Evolutionary conservation across 2,113 vertebrate genomes (phyloP).

Genomic region (Brachyistius frenatus): DNA sequence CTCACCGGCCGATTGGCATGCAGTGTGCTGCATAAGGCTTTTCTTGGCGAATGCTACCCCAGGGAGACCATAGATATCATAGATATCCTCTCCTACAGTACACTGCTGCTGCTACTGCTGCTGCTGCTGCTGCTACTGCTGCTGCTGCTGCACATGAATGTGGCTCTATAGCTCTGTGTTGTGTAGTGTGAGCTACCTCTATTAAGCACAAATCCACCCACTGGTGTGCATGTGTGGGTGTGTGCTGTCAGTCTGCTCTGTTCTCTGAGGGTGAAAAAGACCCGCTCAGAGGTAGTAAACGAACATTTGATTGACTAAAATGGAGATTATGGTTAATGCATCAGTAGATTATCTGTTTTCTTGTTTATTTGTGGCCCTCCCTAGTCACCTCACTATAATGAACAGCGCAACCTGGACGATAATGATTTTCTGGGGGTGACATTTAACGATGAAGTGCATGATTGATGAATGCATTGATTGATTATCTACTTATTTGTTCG

Average conservation of each 20-base stretch:
- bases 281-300: conserved; percentile 66
- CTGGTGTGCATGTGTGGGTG: conserved; percentile 67
- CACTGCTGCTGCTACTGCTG: conserved; percentile 43
- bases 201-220: conserved; percentile 76
- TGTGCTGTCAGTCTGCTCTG: conserved; percentile 70
- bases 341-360: conserved; percentile 62
- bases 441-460: conserved; percentile 74
- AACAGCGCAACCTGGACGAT: conserved; percentile 47
- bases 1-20: conserved; percentile 63
- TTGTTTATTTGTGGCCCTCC: conserved; percentile 58
- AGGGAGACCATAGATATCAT: conserved; percentile 76
- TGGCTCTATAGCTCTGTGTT: conserved; percentile 68
- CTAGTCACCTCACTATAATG: conserved; percentile 43
- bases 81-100: conserved; percentile 67
- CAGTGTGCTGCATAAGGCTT: conserved; percentile 71
- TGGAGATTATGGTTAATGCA: conserved; percentile 62
- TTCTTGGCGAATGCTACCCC: conserved; percentile 71
- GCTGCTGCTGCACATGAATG: conserved; percentile 53
- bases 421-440: conserved; percentile 68
- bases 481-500: conserved; percentile 77
- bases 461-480: conserved; percentile 77
- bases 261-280: conserved; percentile 58
- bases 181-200: conserved; percentile 71
- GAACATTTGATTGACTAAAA: conserved; percentile 68
- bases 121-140: conserved; percentile 47